Evolutionary conservation across 2,888 invertebrate species (phyloP), one percentile per base, ranked within the genome.

Genomic region (Agrochola macilenta): DNA sequence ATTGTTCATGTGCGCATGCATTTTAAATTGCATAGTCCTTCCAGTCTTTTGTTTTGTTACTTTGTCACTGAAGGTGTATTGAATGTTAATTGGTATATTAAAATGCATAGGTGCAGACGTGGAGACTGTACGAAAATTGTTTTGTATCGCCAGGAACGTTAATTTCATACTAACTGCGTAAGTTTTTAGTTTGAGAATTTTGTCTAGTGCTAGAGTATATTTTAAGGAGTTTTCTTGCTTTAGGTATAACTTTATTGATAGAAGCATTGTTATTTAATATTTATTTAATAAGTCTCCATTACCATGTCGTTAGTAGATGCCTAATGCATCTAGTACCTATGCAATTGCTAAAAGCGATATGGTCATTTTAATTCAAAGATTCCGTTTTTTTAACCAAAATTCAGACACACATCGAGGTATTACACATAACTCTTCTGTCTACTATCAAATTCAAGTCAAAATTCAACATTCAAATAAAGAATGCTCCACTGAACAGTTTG

Each of bases 21-120:
- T 71, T 78, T 81, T 70, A 20, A 70, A 69, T 78, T 71, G 66
- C 83, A 35, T 20, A 7, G 9, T 17, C 9, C 23, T 64, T 72
- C 39, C 0, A 5, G 5, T n/a, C 0, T n/a, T 26, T 20, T 57
- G 17, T 61, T 30, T 23, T 26, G 46, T 17, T n/a, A 4, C 30
- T 43, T 76, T 46, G 11, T 26, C 20, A 11, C 43, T 54, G 23
- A 52, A 52, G 30, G 17, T 52, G 30, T 52, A 39, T 61, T 61
- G 3, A 30, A 26, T 74, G 17, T 49, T 39, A 5, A 17, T 8
- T 39, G n/a, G 17, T 4, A 12, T 35, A 74, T 49, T 39, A 74
- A 52, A 9, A 52, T 61, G 46, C 58, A 4, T 5, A 17, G 49
- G 17, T 49, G 17, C 52, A 4, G n/a, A 12, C 26, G 12, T 12